Base-by-base conservation (phyloP, 1,140 invertebrate species). In the Drosophila equinoxialis region DNA sequence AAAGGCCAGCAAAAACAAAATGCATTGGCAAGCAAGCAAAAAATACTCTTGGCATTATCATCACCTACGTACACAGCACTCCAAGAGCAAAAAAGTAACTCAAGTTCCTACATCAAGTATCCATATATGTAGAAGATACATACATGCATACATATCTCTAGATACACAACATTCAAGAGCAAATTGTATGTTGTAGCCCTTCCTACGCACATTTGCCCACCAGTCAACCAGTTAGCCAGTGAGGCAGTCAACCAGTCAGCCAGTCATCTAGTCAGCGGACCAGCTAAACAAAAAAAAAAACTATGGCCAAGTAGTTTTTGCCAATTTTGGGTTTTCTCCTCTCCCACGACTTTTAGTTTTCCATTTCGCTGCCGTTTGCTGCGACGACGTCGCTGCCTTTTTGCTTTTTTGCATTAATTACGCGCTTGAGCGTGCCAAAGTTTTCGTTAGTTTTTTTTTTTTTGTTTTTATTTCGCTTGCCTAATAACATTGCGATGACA, bases 381-480 rank as follows among this genome's bases (percentile, higher is more conserved):
- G n/a, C n/a, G 65, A 61, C 69, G 65, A 61, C 69, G 66, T 68
- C 45, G 45, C 45, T 51, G 45, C 45, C 30, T 30, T n/a, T 51
- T 51, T 23, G 45, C 7, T 79, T 79, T 30, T 86, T 76, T 86
- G 83, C 82, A 86, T 86, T 87, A 86, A 86, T 87, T 87, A 86
- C 82, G 83, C 82, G 82, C 79, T 74, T 86, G 84, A 86, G 83
- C 84, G 84, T 87, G 79, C 79, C 79, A 86, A 77, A 68, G 83
- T 79, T 45, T 48, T 26, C 61, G 20, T 45, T 45, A 42, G 61
- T 20, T 7, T 20, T 48, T 48, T 68, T 79, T 74, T n/a, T n/a
- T n/a, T n/a, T 81, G 68, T 76, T 45, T 73, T 69, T 67, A 76
- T 70, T 81, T 71, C 68, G 83, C 75, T 77, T 71, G 76, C 79